Evolutionary conservation across 2,888 invertebrate species (phyloP).

Genomic region (Coelinius sp.): DNA sequence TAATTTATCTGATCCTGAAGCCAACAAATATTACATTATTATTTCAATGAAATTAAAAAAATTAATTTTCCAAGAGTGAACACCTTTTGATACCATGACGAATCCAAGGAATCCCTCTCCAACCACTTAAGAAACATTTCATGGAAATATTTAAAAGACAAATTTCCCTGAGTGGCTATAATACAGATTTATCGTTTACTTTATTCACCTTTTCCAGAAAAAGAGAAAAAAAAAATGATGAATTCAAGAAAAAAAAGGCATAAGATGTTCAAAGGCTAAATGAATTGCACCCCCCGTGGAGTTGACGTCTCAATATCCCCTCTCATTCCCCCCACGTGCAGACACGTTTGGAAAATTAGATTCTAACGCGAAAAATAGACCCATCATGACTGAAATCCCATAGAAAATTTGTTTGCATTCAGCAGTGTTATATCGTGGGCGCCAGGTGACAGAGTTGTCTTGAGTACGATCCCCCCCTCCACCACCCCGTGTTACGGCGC

Average conservation of each 20-base stretch:
- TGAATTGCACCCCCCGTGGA: conserved; percentile 58
- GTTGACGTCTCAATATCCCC: conserved; percentile 51
- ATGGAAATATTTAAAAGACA: conserved; percentile 35
- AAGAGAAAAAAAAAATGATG: too few relatives aligned
- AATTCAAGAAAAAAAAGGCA: conserved; percentile 28
- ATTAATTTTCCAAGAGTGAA: neutral
- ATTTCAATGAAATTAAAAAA: too few relatives aligned
- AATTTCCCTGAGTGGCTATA: conserved; percentile 28
- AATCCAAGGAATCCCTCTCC: neutral
- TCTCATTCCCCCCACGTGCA: conserved; percentile 36
- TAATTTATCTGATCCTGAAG: too few relatives aligned
- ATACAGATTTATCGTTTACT: neutral
- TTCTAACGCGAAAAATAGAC: conserved; percentile 53
- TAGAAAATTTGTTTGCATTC: conserved; percentile 69
- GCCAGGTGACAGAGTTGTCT: conserved; percentile 58
- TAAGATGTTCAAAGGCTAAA: conserved; percentile 54
- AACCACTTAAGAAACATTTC: conserved; percentile 30
- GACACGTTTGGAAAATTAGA: conserved; percentile 60
- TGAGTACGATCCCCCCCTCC: conserved; percentile 12
- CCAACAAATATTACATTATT: too few relatives aligned
- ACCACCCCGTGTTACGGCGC: conserved; percentile 41
- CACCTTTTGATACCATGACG: neutral
- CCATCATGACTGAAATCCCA: conserved; percentile 44
- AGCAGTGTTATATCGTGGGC: conserved; percentile 50
- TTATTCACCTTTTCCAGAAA: conserved; percentile 33